Conservation (phyloP, 2,888 invertebrate species). For the Rhaphigaster nebulosa region DNA sequence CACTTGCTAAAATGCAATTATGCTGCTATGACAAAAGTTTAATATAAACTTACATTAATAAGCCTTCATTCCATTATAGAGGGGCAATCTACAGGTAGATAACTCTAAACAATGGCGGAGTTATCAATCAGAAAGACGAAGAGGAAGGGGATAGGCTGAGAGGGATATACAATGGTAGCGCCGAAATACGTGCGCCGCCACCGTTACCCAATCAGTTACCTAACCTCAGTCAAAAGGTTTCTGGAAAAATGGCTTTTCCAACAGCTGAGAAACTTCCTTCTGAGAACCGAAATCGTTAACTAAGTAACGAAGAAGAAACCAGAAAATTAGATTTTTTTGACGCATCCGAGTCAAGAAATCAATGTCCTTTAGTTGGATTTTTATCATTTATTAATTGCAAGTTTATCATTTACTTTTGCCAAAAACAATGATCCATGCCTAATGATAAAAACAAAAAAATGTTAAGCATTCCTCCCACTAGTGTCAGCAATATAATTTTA, state of each 20-base stretch:
- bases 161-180: neutral
- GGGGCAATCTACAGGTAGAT: neutral
- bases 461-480: too few relatives aligned
- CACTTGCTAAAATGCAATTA: too few relatives aligned
- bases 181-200: constrained; percentile 1
- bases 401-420: too few relatives aligned
- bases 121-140: neutral
- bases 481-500: too few relatives aligned
- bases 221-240: constrained; percentile 20
- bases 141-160: neutral
- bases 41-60: neutral
- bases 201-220: constrained; percentile 49
- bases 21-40: too few relatives aligned
- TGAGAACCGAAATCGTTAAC: neutral
- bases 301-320: neutral
- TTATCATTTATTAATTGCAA: neutral
- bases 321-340: neutral
- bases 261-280: neutral
- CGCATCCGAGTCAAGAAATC: neutral
- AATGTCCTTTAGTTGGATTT: neutral
- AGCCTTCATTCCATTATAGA: neutral
- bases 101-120: neutral
- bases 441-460: too few relatives aligned
- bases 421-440: too few relatives aligned
- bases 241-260: constrained; percentile 25